A percentile compares a stretch with the other conserved stretches of the same genome.
Evolutionary conservation across 2,797 vertebrate genomes (phyloP).

Genomic region (Sebastes nivosus): DNA sequence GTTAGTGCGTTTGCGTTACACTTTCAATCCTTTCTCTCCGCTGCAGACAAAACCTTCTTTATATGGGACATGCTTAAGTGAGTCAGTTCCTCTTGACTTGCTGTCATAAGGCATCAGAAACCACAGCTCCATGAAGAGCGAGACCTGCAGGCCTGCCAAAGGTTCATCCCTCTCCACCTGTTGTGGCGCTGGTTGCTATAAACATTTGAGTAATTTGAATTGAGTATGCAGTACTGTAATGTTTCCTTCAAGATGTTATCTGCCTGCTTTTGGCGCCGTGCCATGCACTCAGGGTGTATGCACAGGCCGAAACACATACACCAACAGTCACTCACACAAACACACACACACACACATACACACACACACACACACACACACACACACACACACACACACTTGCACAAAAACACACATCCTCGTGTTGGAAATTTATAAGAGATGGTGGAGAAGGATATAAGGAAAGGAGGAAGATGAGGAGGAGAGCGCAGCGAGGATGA

Average conservation of each 20-base stretch:
- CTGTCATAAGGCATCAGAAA: conserved; percentile 82
- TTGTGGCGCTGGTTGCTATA: conserved; percentile 97
- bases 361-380: not conserved
- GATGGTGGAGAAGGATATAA: not conserved
- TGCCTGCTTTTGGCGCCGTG: conserved; percentile 80
- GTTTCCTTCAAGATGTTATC: conserved; percentile 96
- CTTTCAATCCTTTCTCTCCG: conserved; percentile 1
- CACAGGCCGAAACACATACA: conserved; percentile 63
- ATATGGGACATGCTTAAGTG: conserved; percentile 66
- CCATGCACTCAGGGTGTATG: conserved; percentile 73
- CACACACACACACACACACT: not conserved
- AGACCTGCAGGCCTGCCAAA: conserved; percentile 66
- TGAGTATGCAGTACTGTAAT: conserved; percentile 90
- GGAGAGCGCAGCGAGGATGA: conserved; percentile 1
- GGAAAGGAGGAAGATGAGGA: not conserved
- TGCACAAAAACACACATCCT: conserved; percentile 10
- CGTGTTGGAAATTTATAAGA: not conserved
- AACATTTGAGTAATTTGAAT: conserved; percentile 91
- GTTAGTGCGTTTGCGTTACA: not conserved
- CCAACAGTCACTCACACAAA: conserved; percentile 27
- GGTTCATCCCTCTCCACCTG: conserved; percentile 82
- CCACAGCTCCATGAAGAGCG: conserved; percentile 66
- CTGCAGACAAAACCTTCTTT: conserved; percentile 71
- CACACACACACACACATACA: not conserved
- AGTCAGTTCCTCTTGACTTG: conserved; percentile 75